Conservation (phyloP, 2,113 vertebrate genomes). For the Nerophis lumbriciformis region DNA sequence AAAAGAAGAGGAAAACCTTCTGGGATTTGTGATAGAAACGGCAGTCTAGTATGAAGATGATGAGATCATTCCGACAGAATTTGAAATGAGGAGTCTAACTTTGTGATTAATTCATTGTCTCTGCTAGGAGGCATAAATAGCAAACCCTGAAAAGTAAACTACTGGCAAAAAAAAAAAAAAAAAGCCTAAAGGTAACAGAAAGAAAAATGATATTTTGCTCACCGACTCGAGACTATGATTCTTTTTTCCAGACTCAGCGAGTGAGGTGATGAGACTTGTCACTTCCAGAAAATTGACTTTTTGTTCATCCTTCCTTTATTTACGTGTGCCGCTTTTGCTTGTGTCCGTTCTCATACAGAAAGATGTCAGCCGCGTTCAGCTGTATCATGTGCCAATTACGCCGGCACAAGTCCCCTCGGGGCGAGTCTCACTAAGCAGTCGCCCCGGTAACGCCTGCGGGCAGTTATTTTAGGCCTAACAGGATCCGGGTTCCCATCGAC, state of each 20-base stretch:
- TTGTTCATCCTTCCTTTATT: too few species aligned
- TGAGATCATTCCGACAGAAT: constrained; percentile 21
- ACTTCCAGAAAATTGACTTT: neutral
- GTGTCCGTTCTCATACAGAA: constrained; percentile 14
- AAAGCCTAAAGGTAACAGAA: too few species aligned
- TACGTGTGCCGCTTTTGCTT: neutral
- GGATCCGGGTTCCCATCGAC: neutral
- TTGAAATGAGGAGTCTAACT: constrained; percentile 27
- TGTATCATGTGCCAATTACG: constrained; percentile 30
- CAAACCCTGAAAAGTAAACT: neutral
- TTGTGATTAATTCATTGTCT: constrained; percentile 44
- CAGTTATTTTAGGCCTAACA: neutral
- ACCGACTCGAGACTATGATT: neutral
- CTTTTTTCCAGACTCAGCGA: neutral
- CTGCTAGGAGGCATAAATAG: constrained; percentile 24
- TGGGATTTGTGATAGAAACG: constrained; percentile 15
- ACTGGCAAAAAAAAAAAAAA: too few species aligned
- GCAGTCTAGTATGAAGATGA: constrained; percentile 35
- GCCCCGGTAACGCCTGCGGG: too few species aligned
- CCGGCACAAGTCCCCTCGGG: constrained; percentile 7
- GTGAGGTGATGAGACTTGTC: neutral
- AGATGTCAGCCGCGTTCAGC: constrained; percentile 8
- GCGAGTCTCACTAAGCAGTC: constrained; percentile 1
- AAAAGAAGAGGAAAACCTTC: constrained; percentile 20
- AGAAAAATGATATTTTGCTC: neutral